phyloP scores from a whole-genome alignment of 2,113 vertebrate species.

The Ellobius talpinus region DNA sequence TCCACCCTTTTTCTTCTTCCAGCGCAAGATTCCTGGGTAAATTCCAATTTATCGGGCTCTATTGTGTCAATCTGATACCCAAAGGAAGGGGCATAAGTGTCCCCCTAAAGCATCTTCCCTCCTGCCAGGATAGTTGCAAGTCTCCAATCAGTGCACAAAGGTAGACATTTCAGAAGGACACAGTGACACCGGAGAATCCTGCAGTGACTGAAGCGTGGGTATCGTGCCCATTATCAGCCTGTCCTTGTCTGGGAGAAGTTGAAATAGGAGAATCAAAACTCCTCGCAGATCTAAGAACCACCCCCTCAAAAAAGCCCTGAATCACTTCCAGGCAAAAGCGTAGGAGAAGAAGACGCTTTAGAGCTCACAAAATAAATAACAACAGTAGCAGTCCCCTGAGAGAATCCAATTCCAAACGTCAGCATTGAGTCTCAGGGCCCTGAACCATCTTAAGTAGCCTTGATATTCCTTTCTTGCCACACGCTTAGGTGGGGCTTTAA shows the following conservation, averaged over 20 bases:
- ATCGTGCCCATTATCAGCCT: not conserved
- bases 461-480: not conserved
- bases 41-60: not conserved
- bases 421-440: not conserved
- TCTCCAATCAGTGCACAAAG: constrained; percentile 7
- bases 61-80: not conserved
- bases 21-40: not conserved
- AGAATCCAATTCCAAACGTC: not conserved
- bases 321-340: not conserved
- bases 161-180: constrained; percentile 12
- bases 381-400: not conserved
- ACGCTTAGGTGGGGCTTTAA: not conserved
- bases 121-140: not conserved
- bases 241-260: not conserved
- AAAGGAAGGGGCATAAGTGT: not conserved
- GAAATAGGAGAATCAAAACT: not conserved
- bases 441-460: not conserved
- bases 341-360: not conserved
- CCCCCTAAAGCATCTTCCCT: not conserved
- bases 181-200: not conserved
- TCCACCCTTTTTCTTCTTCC: not conserved
- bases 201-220: not conserved
- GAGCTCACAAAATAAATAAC: not conserved
- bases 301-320: not conserved
- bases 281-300: not conserved